phyloP scores from a whole-genome alignment of 2,113 vertebrate species.

The Ophiodon elongatus region DNA sequence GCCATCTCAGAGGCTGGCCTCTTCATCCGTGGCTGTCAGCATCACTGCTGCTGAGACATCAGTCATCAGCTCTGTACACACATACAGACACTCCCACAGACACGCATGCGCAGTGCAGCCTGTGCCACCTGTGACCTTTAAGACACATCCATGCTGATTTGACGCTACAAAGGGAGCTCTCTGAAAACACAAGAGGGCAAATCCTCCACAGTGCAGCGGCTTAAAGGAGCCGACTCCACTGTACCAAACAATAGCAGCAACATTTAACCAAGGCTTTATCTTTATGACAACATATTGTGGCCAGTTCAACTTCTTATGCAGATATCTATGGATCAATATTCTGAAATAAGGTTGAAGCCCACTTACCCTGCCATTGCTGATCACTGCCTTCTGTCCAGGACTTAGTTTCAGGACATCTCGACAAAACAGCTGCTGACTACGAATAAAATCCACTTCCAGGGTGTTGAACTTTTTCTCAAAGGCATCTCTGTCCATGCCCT shows the following conservation, averaged over 20 bases:
- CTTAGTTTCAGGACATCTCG: slow-evolving; percentile 90
- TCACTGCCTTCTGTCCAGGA: slow-evolving; percentile 88
- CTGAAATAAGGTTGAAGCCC: neutral
- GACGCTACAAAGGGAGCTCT: slow-evolving; percentile 48
- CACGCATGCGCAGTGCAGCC: slow-evolving; percentile 3
- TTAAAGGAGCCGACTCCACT: slow-evolving; percentile 19
- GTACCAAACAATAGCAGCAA: neutral
- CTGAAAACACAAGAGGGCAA: slow-evolving; percentile 45
- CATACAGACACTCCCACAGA: slow-evolving; percentile 10
- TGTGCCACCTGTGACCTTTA: slow-evolving; percentile 71
- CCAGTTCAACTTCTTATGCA: neutral
- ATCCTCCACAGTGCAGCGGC: slow-evolving; percentile 32
- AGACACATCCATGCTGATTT: slow-evolving; percentile 69
- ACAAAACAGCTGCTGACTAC: slow-evolving; percentile 92
- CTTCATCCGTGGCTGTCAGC: slow-evolving; percentile 68
- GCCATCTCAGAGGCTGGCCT: slow-evolving; percentile 63
- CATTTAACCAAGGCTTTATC: slow-evolving; percentile 19
- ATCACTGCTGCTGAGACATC: slow-evolving; percentile 68
- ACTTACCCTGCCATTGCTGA: slow-evolving; percentile 96
- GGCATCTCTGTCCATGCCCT: slow-evolving; percentile 90
- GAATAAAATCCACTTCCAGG: slow-evolving; percentile 90
- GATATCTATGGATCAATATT: neutral
- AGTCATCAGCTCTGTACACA: slow-evolving; percentile 61
- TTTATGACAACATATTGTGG: neutral
- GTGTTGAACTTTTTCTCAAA: slow-evolving; percentile 98